A percentile compares a stretch with the other conserved stretches of the same genome.
These are phyloP conservation scores for Caenorhabditis macrosperma DNA, from an alignment of 2,888 invertebrate genomes.

Conservation along the genomic window DNA sequence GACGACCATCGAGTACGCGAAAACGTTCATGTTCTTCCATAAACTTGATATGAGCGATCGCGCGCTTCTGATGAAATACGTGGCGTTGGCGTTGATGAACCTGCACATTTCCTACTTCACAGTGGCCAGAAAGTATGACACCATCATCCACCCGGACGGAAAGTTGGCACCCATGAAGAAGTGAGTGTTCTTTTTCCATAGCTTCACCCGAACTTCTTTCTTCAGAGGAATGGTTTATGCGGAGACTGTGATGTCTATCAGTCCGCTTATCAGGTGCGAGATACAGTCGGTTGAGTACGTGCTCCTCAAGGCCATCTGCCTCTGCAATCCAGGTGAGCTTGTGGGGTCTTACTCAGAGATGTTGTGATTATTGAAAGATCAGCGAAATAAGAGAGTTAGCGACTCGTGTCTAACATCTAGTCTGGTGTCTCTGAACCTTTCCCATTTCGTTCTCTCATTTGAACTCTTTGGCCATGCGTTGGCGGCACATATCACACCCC, in stretches of 20 bases:
- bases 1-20: constrained; percentile 44
- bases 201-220: background rate
- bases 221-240: constrained; percentile 54
- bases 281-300: constrained; percentile 28
- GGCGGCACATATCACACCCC: too few relatives aligned
- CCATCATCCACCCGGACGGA: constrained; percentile 43
- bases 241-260: constrained; percentile 42
- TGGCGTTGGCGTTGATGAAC: constrained; percentile 40
- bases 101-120: constrained; percentile 47
- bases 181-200: constrained; percentile 23
- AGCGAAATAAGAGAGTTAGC: background rate
- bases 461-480: background rate
- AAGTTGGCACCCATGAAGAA: constrained; percentile 7
- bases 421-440: background rate
- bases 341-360: background rate
- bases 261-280: constrained; percentile 32
- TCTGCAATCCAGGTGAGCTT: constrained; percentile 42
- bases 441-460: background rate
- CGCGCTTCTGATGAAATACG: constrained; percentile 20
- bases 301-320: constrained; percentile 46
- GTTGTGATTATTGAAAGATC: too few relatives aligned
- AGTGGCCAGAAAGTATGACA: constrained; percentile 26
- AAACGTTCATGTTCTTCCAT: constrained; percentile 43
- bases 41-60: constrained; percentile 22
- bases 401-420: background rate